Evolutionary conservation across 2,888 invertebrate species (phyloP), one percentile per base, ranked within the genome.

Genomic region (Lypha dubia): DNA sequence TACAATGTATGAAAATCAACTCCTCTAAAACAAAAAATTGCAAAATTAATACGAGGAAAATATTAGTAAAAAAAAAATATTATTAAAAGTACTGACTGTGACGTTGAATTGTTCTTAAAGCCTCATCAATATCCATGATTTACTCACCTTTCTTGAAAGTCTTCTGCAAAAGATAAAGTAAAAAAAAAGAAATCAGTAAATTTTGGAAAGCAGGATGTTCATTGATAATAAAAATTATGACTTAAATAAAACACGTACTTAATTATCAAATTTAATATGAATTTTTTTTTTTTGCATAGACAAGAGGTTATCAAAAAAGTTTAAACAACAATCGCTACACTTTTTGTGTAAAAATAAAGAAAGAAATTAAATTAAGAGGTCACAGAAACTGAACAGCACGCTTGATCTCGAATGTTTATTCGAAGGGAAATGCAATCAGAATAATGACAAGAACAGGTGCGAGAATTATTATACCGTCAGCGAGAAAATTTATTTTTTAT

Each of bases 1-100:
- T 91, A 91, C 91, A 90, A 87, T 79, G 79, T 80, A 3, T 89
- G 86, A 62, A 91, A 88, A 79, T 88, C 83, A 46, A 71, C 38
- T 73, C 63, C 87, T 75, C 82, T 88, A 86, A 17, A 58, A 53
- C 1, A 51, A 46, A 44, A 17, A 35, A 70, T 60, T 58, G 15
- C 41, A 58, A 62, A 71, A 80, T 70, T 62, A 62, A 65, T 67
- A 58, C 79, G 75, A 51, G 53, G n/a, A 60, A 70, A 51, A 53
- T n/a, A 63, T 62, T 38, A 74, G 60, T 58, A 35, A 58, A 58
- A n/a, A 73, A 60, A 67, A 41, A 56, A 73, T 67, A 68, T 9
- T 51, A n/a, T 32, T 17, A 15, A 84, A 28, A 28, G 5, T 5
- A 28, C 5, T 28, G 2, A n/a, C n/a, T n/a, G n/a, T n/a, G n/a